Conservation (phyloP, 1,140 invertebrate species). For the Macrosteles quadrilineatus region DNA sequence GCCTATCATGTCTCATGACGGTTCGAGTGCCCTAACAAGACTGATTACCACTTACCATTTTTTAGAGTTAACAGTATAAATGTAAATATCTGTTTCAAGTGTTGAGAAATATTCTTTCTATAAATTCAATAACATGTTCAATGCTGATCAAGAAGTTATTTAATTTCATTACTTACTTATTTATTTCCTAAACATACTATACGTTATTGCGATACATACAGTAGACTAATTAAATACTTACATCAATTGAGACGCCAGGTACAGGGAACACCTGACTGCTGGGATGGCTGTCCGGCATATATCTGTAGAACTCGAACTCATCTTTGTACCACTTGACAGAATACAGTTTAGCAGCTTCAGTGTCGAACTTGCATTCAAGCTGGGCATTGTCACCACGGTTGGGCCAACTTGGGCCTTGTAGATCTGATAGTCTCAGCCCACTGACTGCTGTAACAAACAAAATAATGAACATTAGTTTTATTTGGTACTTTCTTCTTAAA, state of each 20-base stretch:
- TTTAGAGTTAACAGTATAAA: too few species aligned
- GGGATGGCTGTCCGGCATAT: slow-evolving; percentile 60
- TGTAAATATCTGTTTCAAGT: too few species aligned
- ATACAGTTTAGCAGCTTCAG: slow-evolving; percentile 50
- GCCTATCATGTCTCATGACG: too few species aligned
- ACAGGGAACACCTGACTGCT: slow-evolving; percentile 61
- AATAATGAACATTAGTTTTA: background rate
- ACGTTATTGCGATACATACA: too few species aligned
- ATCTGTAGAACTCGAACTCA: slow-evolving; percentile 61
- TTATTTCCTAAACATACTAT: too few species aligned
- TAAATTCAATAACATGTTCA: too few species aligned
- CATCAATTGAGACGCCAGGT: slow-evolving; percentile 57
- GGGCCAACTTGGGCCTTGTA: slow-evolving; percentile 29
- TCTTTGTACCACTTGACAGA: slow-evolving; percentile 69
- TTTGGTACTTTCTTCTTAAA: background rate
- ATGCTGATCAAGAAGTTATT: too few species aligned
- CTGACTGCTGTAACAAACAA: slow-evolving; percentile 38
- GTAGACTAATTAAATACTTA: too few species aligned
- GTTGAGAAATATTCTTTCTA: too few species aligned
- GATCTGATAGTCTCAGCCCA: slow-evolving; percentile 29
- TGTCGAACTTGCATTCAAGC: slow-evolving; percentile 35
- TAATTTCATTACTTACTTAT: too few species aligned
- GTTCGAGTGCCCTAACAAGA: too few species aligned
- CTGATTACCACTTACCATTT: too few species aligned
- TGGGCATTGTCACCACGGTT: slow-evolving; percentile 28